A percentile compares a stretch with the other conserved stretches of the same genome.
These are phyloP conservation scores for Arnoldichthys spilopterus DNA, from an alignment of 2,797 vertebrate genomes.

Conservation along the genomic window DNA sequence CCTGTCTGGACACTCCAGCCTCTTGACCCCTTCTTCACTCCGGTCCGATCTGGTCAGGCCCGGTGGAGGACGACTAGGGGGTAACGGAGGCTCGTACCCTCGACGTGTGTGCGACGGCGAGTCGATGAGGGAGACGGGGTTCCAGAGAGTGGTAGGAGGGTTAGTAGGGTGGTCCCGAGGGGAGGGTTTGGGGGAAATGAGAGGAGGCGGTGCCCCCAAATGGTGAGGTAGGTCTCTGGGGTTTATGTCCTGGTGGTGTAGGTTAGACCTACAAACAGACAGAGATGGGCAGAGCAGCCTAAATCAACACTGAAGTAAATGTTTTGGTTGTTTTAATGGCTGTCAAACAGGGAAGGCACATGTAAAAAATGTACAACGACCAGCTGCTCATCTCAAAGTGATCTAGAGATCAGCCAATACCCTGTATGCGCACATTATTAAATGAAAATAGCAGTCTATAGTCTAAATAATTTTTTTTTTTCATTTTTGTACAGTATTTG, in stretches of 20 bases:
- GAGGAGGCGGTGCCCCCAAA: constrained; percentile 91
- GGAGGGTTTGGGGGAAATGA: constrained; percentile 92
- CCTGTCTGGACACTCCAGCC: constrained; percentile 82
- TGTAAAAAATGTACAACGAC: no score
- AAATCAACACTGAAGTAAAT: not conserved
- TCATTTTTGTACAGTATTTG: no score
- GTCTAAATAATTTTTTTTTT: no score
- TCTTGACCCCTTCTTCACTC: constrained; percentile 78
- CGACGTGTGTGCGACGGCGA: constrained; percentile 80
- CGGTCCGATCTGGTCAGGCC: constrained; percentile 80
- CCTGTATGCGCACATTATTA: no score
- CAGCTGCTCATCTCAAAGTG: not conserved
- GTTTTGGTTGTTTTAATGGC: no score
- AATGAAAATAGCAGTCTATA: no score
- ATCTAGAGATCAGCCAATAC: no score
- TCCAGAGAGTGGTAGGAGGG: constrained; percentile 89
- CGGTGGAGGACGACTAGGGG: constrained; percentile 75
- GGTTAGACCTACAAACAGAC: constrained; percentile 76
- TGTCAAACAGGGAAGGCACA: no score
- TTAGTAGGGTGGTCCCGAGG: constrained; percentile 79
- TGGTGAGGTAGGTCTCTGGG: constrained; percentile 86
- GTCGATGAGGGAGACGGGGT: constrained; percentile 90
- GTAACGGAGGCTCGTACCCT: constrained; percentile 71
- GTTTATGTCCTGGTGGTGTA: constrained; percentile 82
- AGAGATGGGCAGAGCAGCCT: not conserved